Conservation (phyloP, 2,888 invertebrate species). For the Trimorus sp. region DNA sequence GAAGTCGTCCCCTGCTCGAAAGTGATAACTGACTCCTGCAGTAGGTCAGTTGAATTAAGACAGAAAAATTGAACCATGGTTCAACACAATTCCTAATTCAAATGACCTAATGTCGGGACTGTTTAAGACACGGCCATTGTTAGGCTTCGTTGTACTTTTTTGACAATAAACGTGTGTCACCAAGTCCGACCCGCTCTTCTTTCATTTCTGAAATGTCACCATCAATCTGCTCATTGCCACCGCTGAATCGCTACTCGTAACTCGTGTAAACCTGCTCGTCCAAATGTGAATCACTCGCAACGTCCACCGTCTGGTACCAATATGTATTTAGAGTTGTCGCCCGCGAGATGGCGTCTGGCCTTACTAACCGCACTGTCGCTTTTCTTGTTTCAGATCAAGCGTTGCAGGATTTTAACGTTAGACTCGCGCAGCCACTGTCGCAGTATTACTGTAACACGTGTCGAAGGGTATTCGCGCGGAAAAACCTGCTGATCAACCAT, state of each 20-base stretch:
- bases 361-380: slow-evolving; percentile 20
- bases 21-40: not conserved
- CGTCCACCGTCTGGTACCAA: not conserved
- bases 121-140: not conserved
- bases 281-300: not conserved
- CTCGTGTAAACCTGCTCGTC: not conserved
- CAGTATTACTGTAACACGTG: slow-evolving; percentile 50
- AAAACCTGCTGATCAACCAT: slow-evolving; percentile 53
- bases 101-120: not conserved
- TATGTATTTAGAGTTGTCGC: no score
- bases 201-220: not conserved
- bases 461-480: slow-evolving; percentile 45
- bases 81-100: not conserved
- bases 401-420: slow-evolving; percentile 48
- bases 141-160: slow-evolving; percentile 46
- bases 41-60: not conserved
- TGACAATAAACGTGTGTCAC: slow-evolving; percentile 39
- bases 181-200: not conserved
- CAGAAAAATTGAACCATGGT: no score
- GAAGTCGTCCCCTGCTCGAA: no score
- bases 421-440: slow-evolving; percentile 20
- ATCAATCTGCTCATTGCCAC: not conserved
- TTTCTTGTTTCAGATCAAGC: slow-evolving; percentile 61
- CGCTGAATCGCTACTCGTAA: not conserved
- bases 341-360: no score